Percentiles rank a stretch among this genome's conserved stretches.
Conservation (phyloP, 2,113 vertebrate genomes). For the Silurus asotus region DNA sequence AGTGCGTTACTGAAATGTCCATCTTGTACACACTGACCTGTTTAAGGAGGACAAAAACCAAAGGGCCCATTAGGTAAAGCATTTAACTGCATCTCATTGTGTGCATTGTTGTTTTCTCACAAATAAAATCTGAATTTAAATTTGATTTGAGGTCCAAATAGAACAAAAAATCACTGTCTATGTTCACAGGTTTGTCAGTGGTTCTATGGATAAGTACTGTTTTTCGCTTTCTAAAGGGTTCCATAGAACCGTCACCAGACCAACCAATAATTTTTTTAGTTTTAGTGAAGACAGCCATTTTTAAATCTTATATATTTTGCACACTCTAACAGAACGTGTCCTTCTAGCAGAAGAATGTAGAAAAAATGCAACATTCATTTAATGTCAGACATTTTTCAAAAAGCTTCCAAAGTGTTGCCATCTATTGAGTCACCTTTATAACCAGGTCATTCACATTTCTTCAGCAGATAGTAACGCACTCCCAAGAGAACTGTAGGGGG, state of each 20-base stretch:
- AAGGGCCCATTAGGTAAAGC: not conserved
- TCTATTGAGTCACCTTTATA: constrained; percentile 14
- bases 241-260: not conserved
- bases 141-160: not conserved
- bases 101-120: no score
- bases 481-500: constrained; percentile 8
- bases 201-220: not conserved
- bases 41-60: not conserved
- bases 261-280: no score
- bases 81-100: no score
- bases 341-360: not conserved
- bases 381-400: constrained; percentile 4
- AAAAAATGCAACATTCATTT: not conserved
- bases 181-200: not conserved
- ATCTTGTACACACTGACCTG: not conserved
- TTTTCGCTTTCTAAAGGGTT: not conserved
- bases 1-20: not conserved
- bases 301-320: not conserved
- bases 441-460: constrained; percentile 29
- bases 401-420: not conserved
- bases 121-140: no score
- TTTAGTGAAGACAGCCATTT: not conserved
- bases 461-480: constrained; percentile 28
- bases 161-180: not conserved
- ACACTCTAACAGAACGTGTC: no score